Evolutionary conservation across 2,797 vertebrate genomes (phyloP).

Genomic region (Ctenochaetus hawaiiensis): DNA sequence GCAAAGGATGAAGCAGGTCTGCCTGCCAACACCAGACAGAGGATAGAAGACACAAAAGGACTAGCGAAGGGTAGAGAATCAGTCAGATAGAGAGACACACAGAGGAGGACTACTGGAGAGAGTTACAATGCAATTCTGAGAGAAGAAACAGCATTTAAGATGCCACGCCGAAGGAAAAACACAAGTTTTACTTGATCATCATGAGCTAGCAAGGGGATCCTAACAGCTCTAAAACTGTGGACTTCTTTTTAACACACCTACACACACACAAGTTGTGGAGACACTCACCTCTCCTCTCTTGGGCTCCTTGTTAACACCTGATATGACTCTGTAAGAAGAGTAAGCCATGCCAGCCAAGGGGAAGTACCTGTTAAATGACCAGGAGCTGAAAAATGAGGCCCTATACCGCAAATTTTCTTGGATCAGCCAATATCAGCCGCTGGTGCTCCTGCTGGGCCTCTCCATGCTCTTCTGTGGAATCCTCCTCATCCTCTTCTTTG

Average conservation of each 20-base stretch:
- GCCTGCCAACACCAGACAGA: constrained; percentile 73
- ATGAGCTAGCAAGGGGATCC: constrained; percentile 54
- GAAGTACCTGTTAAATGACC: constrained; percentile 94
- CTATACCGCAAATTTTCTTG: constrained; percentile 94
- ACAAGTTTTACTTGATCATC: constrained; percentile 60
- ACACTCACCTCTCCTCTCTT: constrained; percentile 29
- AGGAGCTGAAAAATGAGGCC: constrained; percentile 87
- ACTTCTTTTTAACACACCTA: constrained; percentile 12
- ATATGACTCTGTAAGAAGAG: constrained; percentile 62
- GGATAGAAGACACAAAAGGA: constrained; percentile 72
- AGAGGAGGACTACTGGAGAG: constrained; percentile 27
- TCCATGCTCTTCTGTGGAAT: constrained; percentile 84
- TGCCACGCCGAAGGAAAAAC: constrained; percentile 57
- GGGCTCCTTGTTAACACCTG: constrained; percentile 50
- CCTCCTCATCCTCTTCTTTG: constrained; percentile 88
- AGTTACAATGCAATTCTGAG: constrained; percentile 33
- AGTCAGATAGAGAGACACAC: constrained; percentile 20
- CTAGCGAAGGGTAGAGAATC: constrained; percentile 47
- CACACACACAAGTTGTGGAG: constrained; percentile 34
- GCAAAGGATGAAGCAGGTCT: constrained; percentile 74
- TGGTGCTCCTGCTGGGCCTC: constrained; percentile 91
- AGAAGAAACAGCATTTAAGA: constrained; percentile 59
- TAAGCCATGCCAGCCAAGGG: constrained; percentile 94
- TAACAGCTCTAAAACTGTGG: constrained; percentile 48
- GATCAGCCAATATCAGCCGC: constrained; percentile 92